Conservation (phyloP, 2,797 vertebrate genomes). For the Sciaenops ocellatus region DNA sequence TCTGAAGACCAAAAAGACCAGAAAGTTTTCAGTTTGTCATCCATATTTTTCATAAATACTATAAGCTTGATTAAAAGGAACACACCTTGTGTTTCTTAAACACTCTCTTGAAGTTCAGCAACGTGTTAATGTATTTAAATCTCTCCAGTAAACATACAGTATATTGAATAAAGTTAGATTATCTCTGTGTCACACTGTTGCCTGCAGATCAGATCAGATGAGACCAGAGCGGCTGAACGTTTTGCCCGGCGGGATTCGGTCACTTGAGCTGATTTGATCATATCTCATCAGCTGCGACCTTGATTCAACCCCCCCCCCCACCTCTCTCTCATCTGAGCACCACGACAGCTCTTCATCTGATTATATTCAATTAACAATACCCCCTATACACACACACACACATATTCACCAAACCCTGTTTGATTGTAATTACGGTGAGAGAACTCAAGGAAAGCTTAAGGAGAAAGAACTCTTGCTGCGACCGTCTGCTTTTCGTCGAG, state of each 20-base stretch:
- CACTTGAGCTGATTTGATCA: conserved; percentile 76
- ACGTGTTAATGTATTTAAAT: conserved; percentile 29
- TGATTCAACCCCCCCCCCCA: conserved; percentile 47
- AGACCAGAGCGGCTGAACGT: conserved; percentile 11
- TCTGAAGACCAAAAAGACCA: background rate
- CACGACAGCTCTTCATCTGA: conserved; percentile 72
- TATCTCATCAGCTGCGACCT: conserved; percentile 72
- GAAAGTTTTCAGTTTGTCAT: background rate
- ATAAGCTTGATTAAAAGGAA: background rate
- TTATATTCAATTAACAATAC: conserved; percentile 76
- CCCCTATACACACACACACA: conserved; percentile 33
- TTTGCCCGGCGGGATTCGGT: conserved; percentile 54
- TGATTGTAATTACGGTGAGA: conserved; percentile 67
- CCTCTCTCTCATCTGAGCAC: conserved; percentile 31
- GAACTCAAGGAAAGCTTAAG: conserved; percentile 53
- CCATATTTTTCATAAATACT: no score
- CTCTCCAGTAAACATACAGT: conserved; percentile 36
- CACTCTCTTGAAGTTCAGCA: background rate
- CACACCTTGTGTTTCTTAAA: conserved; percentile 2
- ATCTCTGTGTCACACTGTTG: conserved; percentile 38
- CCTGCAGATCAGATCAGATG: conserved; percentile 54
- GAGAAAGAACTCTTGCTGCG: conserved; percentile 48
- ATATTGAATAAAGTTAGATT: conserved; percentile 51
- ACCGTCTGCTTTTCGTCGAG: conserved; percentile 62
- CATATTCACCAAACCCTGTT: conserved; percentile 28